A percentile compares a stretch with the other conserved stretches of the same genome.
Conservation (phyloP, 1,140 invertebrate species). For the Mizuhopecten yessoensis region DNA sequence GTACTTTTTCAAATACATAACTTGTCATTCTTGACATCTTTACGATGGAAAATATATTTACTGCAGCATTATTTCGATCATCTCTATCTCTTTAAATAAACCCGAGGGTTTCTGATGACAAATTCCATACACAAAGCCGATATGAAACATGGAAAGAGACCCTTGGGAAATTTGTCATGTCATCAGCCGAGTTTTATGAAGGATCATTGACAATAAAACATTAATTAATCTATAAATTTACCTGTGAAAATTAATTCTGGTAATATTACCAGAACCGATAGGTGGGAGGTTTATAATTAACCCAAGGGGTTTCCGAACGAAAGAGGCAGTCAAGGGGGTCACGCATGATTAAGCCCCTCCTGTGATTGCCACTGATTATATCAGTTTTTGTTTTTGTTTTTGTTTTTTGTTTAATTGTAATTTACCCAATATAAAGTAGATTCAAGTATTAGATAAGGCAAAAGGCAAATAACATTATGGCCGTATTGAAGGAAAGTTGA, state of each 20-base stretch:
- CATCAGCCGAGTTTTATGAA: conserved; percentile 10
- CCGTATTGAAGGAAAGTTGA: too few relatives aligned
- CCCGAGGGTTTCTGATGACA: conserved; percentile 23
- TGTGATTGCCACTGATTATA: not conserved
- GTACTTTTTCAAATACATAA: not conserved
- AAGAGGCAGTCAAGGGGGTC: not conserved
- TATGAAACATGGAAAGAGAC: conserved; percentile 8
- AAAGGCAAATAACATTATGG: too few relatives aligned
- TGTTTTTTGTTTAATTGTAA: too few relatives aligned
- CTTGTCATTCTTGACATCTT: not conserved
- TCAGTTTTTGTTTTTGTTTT: too few relatives aligned
- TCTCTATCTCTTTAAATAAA: not conserved
- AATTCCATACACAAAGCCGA: not conserved
- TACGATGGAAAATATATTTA: not conserved
- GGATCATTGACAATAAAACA: not conserved
- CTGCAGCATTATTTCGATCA: not conserved
- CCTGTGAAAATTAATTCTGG: conserved; percentile 25
- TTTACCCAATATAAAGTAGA: too few relatives aligned
- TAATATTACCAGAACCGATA: not conserved
- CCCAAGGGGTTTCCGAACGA: conserved; percentile 16
- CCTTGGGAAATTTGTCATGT: not conserved
- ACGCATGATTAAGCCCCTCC: conserved; percentile 2
- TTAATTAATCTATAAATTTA: conserved; percentile 40
- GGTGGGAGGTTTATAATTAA: conserved; percentile 3
- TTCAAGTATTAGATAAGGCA: too few relatives aligned